Base-by-base conservation (phyloP, 1,140 invertebrate genomes). In the Panagrolaimus sp. region DNA sequence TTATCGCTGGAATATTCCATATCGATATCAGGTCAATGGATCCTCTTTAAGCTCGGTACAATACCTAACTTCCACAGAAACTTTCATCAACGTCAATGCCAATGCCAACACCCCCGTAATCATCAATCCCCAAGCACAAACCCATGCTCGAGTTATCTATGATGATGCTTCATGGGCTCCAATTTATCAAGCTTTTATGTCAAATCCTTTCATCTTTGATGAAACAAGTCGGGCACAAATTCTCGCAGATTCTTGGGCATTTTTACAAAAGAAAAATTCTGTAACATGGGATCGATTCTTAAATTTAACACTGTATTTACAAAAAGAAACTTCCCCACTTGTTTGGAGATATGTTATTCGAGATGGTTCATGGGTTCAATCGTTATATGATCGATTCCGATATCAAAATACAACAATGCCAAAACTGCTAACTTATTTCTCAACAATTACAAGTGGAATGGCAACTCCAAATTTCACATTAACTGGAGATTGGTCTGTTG, bases 1-100 rank as follows among this genome's bases (percentile, higher is more conserved):
- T 24, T 58, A 58, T 28, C 12, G 21, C 15, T 58, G 52, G 52
- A 58, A 58, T 21, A 58, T 58, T 17, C 52, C 52, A 21, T 28
- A n/a, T 0, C 8, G 52, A 26, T 38, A 38, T 38, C 32, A 38
- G 7, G 7, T 38, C 32, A 38, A 38, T 38, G 32, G 32, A 21
- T 58, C 17, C 14, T 58, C 17, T 21, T 4, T 38, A 10, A 21
- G 15, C 17, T 28, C 52, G 14, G 52, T 10, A 12, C 10, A 58
- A 21, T 28, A 58, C 21, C 52, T 26, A 21, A 24, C 8, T 26
- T 1, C 21, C 28, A 10, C 52, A 58, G 52, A 26, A 12, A 28
- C 52, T 21, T 28, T 26, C 52, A n/a, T 26, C 17, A 28, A 21
- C 21, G 17, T 24, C 17, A 24, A 26, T n/a, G 52, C 21, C 3